Conservation (phyloP, 2,113 vertebrate species). For the Cynocephalus volans region DNA sequence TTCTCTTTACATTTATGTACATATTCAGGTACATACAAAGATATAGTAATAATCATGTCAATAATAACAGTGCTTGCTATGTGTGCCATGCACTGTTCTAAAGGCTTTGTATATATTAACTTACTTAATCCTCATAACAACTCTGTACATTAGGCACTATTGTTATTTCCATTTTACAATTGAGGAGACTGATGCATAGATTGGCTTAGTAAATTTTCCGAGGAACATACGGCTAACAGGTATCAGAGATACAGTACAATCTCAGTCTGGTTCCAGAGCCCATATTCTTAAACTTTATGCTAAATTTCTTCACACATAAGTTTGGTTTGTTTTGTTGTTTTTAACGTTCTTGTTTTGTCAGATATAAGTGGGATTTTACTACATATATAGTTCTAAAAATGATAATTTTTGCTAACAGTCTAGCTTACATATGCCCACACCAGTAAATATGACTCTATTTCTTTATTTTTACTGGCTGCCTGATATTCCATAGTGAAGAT, state of each 20-base stretch:
- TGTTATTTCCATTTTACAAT: not conserved
- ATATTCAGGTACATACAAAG: not conserved
- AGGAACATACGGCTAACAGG: not conserved
- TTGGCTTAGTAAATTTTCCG: not conserved
- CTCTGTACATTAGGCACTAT: not conserved
- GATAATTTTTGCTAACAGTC: not conserved
- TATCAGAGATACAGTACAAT: not conserved
- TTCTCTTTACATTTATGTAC: not conserved
- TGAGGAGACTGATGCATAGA: not conserved
- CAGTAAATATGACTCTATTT: not conserved
- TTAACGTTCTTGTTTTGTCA: constrained; percentile 2
- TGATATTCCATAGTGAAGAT: not conserved
- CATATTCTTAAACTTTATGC: not conserved
- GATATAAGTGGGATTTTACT: not conserved
- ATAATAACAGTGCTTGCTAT: not conserved
- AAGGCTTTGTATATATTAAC: not conserved
- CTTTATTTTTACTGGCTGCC: not conserved
- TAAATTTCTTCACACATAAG: constrained; percentile 31
- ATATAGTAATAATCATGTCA: not conserved
- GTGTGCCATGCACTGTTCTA: not conserved
- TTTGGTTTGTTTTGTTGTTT: constrained; percentile 19
- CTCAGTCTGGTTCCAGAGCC: not conserved
- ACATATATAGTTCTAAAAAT: not conserved
- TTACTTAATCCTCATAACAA: not conserved
- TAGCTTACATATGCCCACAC: not conserved